phyloP scores from a whole-genome alignment of 2,113 vertebrate species.

The Psilopsiagon aurifrons region DNA sequence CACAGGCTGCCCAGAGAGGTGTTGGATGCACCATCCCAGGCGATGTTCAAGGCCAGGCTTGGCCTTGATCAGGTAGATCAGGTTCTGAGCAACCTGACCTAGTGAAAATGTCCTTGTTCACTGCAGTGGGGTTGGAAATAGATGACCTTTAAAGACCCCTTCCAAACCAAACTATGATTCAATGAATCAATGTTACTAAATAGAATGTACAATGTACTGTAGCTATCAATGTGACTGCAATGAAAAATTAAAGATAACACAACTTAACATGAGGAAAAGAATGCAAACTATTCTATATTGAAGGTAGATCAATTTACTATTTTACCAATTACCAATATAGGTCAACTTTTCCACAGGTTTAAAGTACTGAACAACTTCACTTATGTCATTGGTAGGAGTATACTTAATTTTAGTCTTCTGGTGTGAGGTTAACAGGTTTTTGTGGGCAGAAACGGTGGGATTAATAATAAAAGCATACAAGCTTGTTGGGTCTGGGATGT shows the following conservation, averaged over 20 bases:
- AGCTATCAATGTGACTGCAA: neutral
- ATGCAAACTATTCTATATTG: neutral
- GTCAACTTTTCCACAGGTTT: neutral
- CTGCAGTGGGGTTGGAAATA: no score
- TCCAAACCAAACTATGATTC: no score
- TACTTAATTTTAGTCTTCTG: neutral
- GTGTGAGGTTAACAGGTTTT: conserved; percentile 21
- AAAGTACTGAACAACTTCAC: neutral
- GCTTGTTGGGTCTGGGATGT: conserved; percentile 40
- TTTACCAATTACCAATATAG: neutral
- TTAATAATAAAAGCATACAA: conserved; percentile 68
- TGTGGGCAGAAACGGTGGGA: conserved; percentile 32
- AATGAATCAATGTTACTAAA: neutral
- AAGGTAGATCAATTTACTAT: neutral
- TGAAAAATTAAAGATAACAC: neutral
- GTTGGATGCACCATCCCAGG: no score
- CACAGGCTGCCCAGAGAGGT: no score
- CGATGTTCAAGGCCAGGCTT: no score
- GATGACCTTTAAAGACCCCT: no score
- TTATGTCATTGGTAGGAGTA: neutral
- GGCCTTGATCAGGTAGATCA: no score
- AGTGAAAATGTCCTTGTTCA: no score
- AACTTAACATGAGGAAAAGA: neutral
- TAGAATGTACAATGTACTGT: neutral
- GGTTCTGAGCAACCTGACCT: no score